Evolutionary conservation across 2,888 invertebrate genomes (phyloP).

Genomic region (Cistogaster globosa): DNA sequence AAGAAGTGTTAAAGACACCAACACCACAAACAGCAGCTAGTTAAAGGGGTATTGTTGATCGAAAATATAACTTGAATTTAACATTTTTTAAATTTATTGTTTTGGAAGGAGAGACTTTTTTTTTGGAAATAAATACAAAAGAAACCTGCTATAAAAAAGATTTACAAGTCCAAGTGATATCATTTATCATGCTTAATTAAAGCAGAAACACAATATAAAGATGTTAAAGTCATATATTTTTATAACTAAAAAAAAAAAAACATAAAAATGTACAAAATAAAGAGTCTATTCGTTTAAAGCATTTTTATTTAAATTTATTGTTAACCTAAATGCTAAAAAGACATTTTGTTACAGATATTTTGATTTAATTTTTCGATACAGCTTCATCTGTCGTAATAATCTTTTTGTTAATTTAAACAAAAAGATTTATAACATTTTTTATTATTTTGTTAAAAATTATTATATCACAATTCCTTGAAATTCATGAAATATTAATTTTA

Average conservation of each 20-base stretch:
- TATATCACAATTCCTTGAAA: slow-evolving; percentile 31
- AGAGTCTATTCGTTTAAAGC: neutral
- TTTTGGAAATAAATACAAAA: slow-evolving; percentile 24
- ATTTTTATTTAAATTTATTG: slow-evolving; percentile 49
- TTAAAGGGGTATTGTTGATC: slow-evolving; percentile 42
- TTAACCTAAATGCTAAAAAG: slow-evolving; percentile 44
- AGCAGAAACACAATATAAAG: slow-evolving; percentile 69
- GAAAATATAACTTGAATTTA: slow-evolving; percentile 3
- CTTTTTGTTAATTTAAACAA: neutral
- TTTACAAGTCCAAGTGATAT: slow-evolving; percentile 80
- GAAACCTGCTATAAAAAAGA: slow-evolving; percentile 78
- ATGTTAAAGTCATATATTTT: slow-evolving; percentile 38
- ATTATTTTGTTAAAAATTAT: slow-evolving; percentile 30
- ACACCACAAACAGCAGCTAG: slow-evolving; percentile 51
- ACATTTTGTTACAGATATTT: slow-evolving; percentile 66
- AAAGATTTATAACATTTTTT: slow-evolving; percentile 45
- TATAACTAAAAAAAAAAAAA: neutral
- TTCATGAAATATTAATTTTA: slow-evolving; percentile 40
- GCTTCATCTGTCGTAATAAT: neutral
- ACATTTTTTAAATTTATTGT: slow-evolving; percentile 3
- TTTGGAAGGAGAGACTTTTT: slow-evolving; percentile 1
- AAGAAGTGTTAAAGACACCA: slow-evolving; percentile 44
- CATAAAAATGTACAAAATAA: neutral
- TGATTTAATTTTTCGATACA: slow-evolving; percentile 6
- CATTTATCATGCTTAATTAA: slow-evolving; percentile 82